Evolutionary conservation across 2,113 vertebrate genomes (phyloP).

Genomic region (Pontoporia blainvillei): DNA sequence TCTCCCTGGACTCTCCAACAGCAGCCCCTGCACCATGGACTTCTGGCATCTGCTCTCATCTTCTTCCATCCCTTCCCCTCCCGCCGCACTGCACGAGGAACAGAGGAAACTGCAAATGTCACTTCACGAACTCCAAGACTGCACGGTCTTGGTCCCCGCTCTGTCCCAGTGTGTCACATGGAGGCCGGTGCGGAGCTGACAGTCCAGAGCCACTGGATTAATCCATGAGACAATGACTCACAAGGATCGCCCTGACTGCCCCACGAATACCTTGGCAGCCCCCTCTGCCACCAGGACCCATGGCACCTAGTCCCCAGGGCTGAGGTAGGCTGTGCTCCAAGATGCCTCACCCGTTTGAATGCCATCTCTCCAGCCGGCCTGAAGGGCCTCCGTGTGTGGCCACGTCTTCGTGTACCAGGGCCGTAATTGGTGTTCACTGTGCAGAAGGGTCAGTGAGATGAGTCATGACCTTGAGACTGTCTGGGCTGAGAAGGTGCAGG

Average conservation of each 20-base stretch:
- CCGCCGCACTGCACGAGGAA: neutral
- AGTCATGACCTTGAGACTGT: neutral
- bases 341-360: neutral
- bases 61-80: neutral
- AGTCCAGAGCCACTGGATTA: neutral
- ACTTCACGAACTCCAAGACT: fast-evolving
- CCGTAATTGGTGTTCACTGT: neutral
- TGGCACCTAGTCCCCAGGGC: fast-evolving
- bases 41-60: fast-evolving
- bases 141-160: fast-evolving
- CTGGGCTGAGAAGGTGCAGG: neutral
- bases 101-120: neutral
- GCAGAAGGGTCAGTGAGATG: fast-evolving
- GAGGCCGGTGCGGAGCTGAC: neutral
- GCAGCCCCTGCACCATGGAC: neutral
- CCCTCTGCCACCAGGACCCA: neutral
- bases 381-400: fast-evolving
- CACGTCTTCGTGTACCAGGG: fast-evolving
- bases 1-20: neutral
- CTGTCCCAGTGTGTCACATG: fast-evolving
- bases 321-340: fast-evolving
- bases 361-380: neutral
- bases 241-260: neutral
- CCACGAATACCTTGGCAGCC: neutral
- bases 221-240: neutral